Evolutionary conservation across 2,113 vertebrate genomes (phyloP).

Genomic region (Pantherophis guttatus): DNA sequence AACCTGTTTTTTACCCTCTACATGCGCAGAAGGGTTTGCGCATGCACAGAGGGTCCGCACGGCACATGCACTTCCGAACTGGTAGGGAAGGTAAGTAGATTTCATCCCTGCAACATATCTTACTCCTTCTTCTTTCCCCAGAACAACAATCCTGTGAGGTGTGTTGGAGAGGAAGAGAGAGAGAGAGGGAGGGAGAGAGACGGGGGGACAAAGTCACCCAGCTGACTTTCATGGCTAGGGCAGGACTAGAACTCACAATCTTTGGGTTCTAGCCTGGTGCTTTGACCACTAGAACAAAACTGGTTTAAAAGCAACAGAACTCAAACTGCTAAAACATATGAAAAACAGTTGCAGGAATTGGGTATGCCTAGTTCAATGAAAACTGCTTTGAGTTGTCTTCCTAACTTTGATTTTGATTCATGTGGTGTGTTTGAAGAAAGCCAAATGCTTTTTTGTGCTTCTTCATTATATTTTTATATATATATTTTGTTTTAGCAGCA

Average conservation of each 20-base stretch:
- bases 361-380: not conserved
- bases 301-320: not conserved
- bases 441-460: not conserved
- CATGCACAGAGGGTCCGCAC: no score
- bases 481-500: constrained; percentile 5
- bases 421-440: not conserved
- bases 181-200: no score
- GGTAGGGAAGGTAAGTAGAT: no score
- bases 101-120: not conserved
- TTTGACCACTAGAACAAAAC: not conserved
- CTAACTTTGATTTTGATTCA: not conserved
- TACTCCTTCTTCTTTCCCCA: not conserved
- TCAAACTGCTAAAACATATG: not conserved
- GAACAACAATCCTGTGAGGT: not conserved
- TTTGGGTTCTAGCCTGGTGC: no score
- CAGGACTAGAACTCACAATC: not conserved
- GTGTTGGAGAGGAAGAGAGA: not conserved
- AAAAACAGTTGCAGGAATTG: not conserved
- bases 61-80: no score
- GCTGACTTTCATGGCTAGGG: not conserved
- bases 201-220: not conserved
- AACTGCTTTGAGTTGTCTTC: not conserved
- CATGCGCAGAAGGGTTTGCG: no score
- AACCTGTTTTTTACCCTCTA: no score
- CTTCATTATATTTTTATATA: not conserved